A percentile compares a stretch with the other conserved stretches of the same genome.
Conservation (phyloP, 2,888 invertebrate genomes). For the Tryphoninae sp. region DNA sequence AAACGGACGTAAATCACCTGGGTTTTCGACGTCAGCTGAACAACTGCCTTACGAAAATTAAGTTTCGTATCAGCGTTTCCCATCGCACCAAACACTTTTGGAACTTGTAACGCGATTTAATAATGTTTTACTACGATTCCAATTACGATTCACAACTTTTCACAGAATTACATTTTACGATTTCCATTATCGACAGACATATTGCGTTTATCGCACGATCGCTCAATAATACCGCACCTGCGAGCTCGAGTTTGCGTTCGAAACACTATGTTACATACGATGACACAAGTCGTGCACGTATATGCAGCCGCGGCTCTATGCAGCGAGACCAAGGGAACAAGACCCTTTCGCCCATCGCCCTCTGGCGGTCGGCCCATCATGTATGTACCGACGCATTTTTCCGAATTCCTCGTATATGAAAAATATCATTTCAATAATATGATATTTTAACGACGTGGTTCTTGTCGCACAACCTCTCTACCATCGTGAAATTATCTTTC, state of each 20-base stretch:
- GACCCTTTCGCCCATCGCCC: too few species aligned
- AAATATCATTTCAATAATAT: too few species aligned
- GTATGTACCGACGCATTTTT: too few species aligned
- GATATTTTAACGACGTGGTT: too few species aligned
- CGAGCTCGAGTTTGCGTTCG: not conserved
- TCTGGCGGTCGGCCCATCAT: too few species aligned
- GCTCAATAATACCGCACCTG: conserved; percentile 46
- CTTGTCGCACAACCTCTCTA: too few species aligned
- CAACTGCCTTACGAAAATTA: conserved; percentile 98
- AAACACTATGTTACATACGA: too few species aligned
- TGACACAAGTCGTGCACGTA: too few species aligned
- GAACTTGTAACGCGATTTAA: not conserved
- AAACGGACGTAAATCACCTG: conserved; percentile 85
- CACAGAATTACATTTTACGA: not conserved
- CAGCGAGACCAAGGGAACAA: too few species aligned
- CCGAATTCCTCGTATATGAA: too few species aligned
- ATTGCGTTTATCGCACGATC: conserved; percentile 36
- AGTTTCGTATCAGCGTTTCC: conserved; percentile 99
- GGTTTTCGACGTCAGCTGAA: conserved; percentile 97
- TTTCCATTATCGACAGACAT: conserved; percentile 40
- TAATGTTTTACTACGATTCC: not conserved
- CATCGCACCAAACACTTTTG: conserved; percentile 83
- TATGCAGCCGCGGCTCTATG: too few species aligned
- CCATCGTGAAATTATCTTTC: too few species aligned
- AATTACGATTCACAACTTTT: not conserved